phyloP scores from a whole-genome alignment of 2,888 invertebrate genomes.

The Amphipoea lucens region DNA sequence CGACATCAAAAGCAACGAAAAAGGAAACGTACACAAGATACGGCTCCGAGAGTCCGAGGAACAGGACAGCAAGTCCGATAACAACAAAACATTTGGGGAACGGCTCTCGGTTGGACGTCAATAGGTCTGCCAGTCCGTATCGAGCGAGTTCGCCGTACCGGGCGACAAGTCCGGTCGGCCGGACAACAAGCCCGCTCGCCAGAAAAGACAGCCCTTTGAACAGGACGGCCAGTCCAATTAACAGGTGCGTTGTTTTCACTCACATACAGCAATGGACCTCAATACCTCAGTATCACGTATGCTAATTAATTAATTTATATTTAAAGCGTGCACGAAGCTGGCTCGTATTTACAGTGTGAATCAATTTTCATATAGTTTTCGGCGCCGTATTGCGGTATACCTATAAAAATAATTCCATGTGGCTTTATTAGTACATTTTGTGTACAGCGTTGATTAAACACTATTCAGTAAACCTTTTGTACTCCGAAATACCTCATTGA shows the following conservation, averaged over 20 bases:
- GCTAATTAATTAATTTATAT: constrained; percentile 66
- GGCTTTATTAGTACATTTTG: constrained; percentile 18
- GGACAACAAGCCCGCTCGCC: constrained; percentile 89
- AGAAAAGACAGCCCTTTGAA: constrained; percentile 89
- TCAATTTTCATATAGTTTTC: constrained; percentile 74
- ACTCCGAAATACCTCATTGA: constrained; percentile 18
- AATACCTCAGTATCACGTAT: constrained; percentile 34
- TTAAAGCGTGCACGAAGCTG: constrained; percentile 62
- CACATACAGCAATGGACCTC: constrained; percentile 36
- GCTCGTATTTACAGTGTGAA: constrained; percentile 69
- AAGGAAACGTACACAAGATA: constrained; percentile 83
- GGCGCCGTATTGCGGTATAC: constrained; percentile 67
- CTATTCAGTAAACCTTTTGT: constrained; percentile 19
- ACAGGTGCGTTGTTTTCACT: constrained; percentile 78
- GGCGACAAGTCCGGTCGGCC: constrained; percentile 87
- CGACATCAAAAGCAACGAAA: constrained; percentile 83
- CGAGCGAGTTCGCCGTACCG: constrained; percentile 83
- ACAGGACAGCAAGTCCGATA: constrained; percentile 88
- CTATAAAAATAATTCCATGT: constrained; percentile 62
- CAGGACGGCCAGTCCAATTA: constrained; percentile 90
- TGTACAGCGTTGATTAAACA: constrained; percentile 15
- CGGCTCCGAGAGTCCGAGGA: constrained; percentile 86
- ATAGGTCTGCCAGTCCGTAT: constrained; percentile 84
- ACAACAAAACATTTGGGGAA: constrained; percentile 89
- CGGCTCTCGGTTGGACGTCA: constrained; percentile 87